Evolutionary conservation across 2,888 invertebrate genomes (phyloP).

Genomic region (Drosophila glabriapex): DNA sequence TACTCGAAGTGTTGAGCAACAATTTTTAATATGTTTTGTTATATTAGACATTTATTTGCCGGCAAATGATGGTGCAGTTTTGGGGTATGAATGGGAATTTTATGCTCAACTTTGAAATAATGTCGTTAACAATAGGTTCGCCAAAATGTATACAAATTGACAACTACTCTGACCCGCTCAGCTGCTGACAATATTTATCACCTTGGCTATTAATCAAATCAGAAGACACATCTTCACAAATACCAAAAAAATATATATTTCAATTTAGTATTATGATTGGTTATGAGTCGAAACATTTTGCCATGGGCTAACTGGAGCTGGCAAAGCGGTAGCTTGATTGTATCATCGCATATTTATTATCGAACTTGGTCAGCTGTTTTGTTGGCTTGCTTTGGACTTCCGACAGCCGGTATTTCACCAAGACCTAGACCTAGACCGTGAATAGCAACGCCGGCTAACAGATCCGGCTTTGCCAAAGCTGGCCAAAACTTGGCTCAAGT

Average conservation of each 20-base stretch:
- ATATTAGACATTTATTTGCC: slow-evolving; percentile 7
- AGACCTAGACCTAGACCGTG: slow-evolving; percentile 76
- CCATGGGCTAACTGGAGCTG: slow-evolving; percentile 65
- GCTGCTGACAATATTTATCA: slow-evolving; percentile 26
- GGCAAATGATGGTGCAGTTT: slow-evolving; percentile 37
- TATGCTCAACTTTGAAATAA: background rate
- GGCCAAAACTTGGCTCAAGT: background rate
- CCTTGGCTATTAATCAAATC: slow-evolving; percentile 53
- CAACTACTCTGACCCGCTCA: slow-evolving; percentile 3
- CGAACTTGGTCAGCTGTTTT: slow-evolving; percentile 65
- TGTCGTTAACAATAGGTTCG: background rate
- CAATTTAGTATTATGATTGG: slow-evolving; percentile 32
- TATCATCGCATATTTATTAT: slow-evolving; percentile 64
- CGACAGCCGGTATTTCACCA: slow-evolving; percentile 58
- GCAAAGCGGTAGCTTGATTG: slow-evolving; percentile 35
- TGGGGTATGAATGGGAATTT: slow-evolving; percentile 14
- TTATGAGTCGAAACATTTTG: slow-evolving; percentile 47
- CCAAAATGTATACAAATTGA: slow-evolving; percentile 10
- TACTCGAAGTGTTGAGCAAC: background rate
- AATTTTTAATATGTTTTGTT: slow-evolving; percentile 7
- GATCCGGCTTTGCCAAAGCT: slow-evolving; percentile 14
- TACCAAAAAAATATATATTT: background rate
- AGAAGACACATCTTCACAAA: slow-evolving; percentile 17
- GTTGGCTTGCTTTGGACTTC: slow-evolving; percentile 54
- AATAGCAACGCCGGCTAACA: slow-evolving; percentile 29